These are phyloP conservation scores for Gymnothorax reevesii DNA, from an alignment of 2,797 vertebrate species.

Conservation along the genomic window DNA sequence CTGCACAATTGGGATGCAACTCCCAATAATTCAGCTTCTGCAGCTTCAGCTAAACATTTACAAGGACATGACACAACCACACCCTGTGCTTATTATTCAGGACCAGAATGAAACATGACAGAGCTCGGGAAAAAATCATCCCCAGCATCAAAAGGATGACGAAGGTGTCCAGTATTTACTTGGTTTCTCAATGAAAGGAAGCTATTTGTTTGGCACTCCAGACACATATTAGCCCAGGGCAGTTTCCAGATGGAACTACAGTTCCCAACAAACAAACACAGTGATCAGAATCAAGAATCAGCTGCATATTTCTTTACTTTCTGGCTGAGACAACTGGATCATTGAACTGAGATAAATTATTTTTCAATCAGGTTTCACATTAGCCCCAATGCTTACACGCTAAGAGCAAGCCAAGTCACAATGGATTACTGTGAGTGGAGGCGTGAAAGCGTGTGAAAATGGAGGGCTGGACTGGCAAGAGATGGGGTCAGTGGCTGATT, in stretches of 20 bases:
- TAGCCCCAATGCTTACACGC: neutral
- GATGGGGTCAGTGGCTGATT: neutral
- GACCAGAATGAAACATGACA: neutral
- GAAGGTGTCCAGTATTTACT: neutral
- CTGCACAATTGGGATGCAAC: too few species aligned
- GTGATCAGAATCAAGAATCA: neutral
- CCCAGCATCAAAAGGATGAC: neutral
- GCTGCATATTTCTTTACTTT: neutral
- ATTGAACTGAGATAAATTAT: slow-evolving; percentile 1
- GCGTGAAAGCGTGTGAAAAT: neutral
- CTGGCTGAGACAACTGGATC: neutral
- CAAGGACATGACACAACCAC: neutral
- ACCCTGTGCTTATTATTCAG: neutral
- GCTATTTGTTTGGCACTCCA: neutral
- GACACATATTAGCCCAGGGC: neutral
- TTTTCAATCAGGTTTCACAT: neutral
- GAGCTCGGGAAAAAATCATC: neutral
- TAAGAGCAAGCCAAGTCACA: neutral
- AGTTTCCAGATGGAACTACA: neutral
- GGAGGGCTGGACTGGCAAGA: slow-evolving; percentile 1
- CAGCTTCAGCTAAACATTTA: neutral
- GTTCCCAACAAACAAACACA: neutral
- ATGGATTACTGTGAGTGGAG: neutral
- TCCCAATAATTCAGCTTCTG: neutral
- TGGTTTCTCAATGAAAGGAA: neutral